Evolutionary conservation across 2,113 vertebrate genomes (phyloP).

Genomic region (Patagioenas fasciata): DNA sequence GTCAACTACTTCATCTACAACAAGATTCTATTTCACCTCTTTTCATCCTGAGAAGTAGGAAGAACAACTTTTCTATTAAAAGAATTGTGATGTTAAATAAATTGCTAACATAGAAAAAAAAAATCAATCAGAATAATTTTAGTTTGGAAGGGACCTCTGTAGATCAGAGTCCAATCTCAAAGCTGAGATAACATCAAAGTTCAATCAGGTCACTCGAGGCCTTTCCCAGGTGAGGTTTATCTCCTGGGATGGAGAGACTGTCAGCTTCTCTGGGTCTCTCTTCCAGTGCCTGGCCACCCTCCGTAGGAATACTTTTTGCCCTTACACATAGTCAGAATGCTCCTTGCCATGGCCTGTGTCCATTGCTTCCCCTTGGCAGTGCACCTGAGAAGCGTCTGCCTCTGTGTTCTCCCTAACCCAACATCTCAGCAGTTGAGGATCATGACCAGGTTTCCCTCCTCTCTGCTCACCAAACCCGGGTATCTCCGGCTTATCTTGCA

Average conservation of each 20-base stretch:
- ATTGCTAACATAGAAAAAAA: neutral
- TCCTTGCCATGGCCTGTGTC: neutral
- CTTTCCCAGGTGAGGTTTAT: neutral
- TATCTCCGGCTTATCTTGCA: neutral
- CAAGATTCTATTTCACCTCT: neutral
- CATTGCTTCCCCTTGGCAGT: neutral
- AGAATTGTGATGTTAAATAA: neutral
- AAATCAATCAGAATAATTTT: neutral
- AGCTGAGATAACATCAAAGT: neutral
- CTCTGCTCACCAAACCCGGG: neutral
- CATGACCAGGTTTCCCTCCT: rapidly evolving
- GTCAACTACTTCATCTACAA: neutral
- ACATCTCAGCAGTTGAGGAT: neutral
- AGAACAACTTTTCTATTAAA: neutral
- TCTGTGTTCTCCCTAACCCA: neutral
- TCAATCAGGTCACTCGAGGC: neutral
- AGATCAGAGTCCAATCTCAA: neutral
- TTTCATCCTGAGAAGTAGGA: neutral
- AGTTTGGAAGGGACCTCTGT: neutral
- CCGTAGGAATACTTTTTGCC: neutral
- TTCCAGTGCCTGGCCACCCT: neutral
- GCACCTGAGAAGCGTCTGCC: neutral
- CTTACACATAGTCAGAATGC: neutral
- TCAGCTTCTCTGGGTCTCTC: neutral
- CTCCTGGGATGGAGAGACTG: neutral